Evolutionary conservation across 1,140 invertebrate genomes (phyloP), one percentile per base, ranked within the genome.

Genomic region (Vanessa atalanta): DNA sequence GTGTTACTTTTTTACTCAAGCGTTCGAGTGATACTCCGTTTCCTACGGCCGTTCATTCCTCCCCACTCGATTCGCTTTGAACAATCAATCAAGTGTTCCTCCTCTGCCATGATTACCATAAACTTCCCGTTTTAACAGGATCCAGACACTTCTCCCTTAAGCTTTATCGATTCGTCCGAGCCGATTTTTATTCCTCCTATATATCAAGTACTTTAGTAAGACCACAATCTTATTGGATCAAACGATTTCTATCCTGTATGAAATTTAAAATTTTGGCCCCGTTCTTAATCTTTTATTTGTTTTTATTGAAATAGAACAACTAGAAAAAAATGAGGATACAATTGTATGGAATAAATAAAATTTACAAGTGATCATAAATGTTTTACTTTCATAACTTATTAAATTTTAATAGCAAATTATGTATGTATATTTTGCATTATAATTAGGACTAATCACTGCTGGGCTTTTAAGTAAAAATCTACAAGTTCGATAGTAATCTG

Each of bases 1-100:
- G 3, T 37, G 6, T 5, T 43, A 43, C 37, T 43, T 43, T 43
- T 43, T 43, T 43, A 43, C 9, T 43, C 9, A 9, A 43, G 7
- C 9, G 13, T 47, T 57, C 51, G 55, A 73, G 57, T 61, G 73
- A 66, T 75, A 64, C 61, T 75, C 57, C 50, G 72, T 77, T 60
- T 77, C 72, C 64, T 67, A 53, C 65, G 67, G 70, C 65, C 69
- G 72, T 71, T 78, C 79, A 78, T 79, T 77, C 73, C 66, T 70
- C 65, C 65, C 77, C 48, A 50, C 72, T 74, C 72, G 74, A 77
- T 76, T 75, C 80, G 76, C 82, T 77, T 78, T 80, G 81, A 86
- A 88, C 86, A 92, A 92, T 92, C 90, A 92, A 92, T 92, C 90
- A 92, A 86, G 77, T 71, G 80, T 82, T 87, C 84, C 82, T 88